These are phyloP conservation scores for Marasmarcha lunaedactyla DNA, from an alignment of 2,888 invertebrate genomes.

Conservation along the genomic window DNA sequence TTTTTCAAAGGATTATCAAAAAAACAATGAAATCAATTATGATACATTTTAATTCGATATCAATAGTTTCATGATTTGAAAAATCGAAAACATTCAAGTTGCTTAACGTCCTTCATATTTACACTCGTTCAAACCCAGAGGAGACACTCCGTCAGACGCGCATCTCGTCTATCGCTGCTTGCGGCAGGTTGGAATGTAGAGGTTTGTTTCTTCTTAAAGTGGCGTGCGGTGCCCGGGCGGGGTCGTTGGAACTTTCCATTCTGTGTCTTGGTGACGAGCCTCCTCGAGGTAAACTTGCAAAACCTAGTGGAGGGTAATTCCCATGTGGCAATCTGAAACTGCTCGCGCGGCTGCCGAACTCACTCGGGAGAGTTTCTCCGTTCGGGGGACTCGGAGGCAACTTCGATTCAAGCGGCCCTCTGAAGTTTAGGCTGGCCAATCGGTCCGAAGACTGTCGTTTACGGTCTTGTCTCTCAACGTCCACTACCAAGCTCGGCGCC, in stretches of 20 bases:
- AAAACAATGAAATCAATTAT: conserved; percentile 18
- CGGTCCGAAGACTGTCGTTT: conserved; percentile 59
- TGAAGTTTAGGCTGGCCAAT: conserved; percentile 66
- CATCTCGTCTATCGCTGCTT: conserved; percentile 91
- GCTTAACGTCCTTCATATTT: conserved; percentile 32
- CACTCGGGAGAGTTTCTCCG: conserved; percentile 66
- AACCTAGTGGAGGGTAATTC: conserved; percentile 54
- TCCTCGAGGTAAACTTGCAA: conserved; percentile 74
- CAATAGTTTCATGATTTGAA: conserved; percentile 43
- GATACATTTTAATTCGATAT: conserved; percentile 48
- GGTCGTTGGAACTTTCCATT: conserved; percentile 72
- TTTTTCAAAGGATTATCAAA: too few relatives aligned
- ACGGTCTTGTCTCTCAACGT: conserved; percentile 75
- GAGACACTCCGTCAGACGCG: conserved; percentile 79
- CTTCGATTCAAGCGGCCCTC: conserved; percentile 68
- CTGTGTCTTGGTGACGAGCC: conserved; percentile 65
- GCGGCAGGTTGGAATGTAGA: conserved; percentile 75
- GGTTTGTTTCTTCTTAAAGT: conserved; percentile 49
- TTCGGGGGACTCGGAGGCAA: conserved; percentile 73
- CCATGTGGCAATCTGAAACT: conserved; percentile 58
- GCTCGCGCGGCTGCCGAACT: conserved; percentile 64
- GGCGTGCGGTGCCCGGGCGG: conserved; percentile 59
- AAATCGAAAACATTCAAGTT: conserved; percentile 45
- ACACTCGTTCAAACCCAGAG: conserved; percentile 29
- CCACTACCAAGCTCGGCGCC: conserved; percentile 85